Evolutionary conservation across 1,140 invertebrate species (phyloP), one percentile per base, ranked within the genome.

Genomic region (Melanaphis sacchari): DNA sequence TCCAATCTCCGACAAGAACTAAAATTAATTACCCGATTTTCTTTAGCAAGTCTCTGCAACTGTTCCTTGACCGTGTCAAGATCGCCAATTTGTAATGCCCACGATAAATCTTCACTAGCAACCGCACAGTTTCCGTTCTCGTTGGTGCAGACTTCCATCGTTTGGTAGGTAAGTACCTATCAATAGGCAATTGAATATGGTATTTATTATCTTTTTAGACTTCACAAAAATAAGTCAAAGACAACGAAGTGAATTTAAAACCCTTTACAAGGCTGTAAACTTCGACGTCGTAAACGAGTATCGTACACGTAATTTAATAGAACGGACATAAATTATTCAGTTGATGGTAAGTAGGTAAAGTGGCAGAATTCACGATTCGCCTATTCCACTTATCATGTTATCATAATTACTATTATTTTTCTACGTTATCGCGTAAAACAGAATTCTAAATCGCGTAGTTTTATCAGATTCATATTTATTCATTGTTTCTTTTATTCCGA

Each of bases 61-160:
- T 93, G 91, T 84, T 93, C 91, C 22, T 93, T 93, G 18, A 93
- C 91, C 15, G 81, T 93, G 26, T 93, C 91, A n/a, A 93, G 46
- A 84, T 93, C 91, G 6, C 91, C 91, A 26, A 93, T 93, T 54
- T 93, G 91, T 11, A 93, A 40, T 26, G 91, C 91, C 91, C 91
- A 93, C 8, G 76, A 93, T 41, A 93, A 40, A 54, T 93, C 91
- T 93, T 93, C 91, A 40, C 46, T 85, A 0, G 46, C 76, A 40
- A 82, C 91, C 11, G 81, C 26, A 24, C 7, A 38, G 31, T 41
- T 66, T 18, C 26, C 41, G 6, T 82, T 46, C 2, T 82, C 91
- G 3, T 54, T 40, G 1, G 91, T n/a, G 11, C 81, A 52, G 1
- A 85, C 81, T 36, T 93, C 91, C 81, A 84, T 84, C 31, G 1